Evolutionary conservation across 2,797 vertebrate genomes (phyloP), one percentile per base, ranked within the genome.

Genomic region (Lophotriccus pileatus): DNA sequence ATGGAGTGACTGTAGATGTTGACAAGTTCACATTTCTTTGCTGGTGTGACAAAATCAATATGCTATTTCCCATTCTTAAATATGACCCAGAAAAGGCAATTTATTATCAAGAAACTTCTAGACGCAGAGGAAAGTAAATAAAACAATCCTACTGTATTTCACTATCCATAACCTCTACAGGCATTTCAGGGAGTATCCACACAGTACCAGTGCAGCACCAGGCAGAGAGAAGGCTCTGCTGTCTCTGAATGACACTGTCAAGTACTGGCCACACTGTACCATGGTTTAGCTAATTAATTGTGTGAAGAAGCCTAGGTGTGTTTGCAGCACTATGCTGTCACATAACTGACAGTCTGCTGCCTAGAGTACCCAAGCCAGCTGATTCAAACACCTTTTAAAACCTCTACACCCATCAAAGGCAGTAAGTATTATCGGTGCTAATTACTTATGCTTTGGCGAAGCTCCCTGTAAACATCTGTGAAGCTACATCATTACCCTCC

Each of bases 31-130:
- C 86, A 92, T 93, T 95, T 95, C 92, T 96, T 93, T 58, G 30
- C 84, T 46, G 73, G 53, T 74, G 77, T 64, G 91, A 87, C 78
- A 94, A 95, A 97, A 96, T 97, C 96, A 95, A 96, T 97, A 97
- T 75, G 37, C 49, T 93, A 97, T 94, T 96, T 94, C 81, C 95
- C 50, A 53, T 93, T 93, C 81, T 94, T 96, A 94, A 97, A 96
- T 96, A 95, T 91, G 79, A 92, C 76, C 27, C 56, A 90, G 94
- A 89, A 89, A 96, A 82, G 60, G 84, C 83, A 93, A 91, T 94
- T 63, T 30, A 89, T 93, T 94, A 94, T 81, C 70, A 92, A 92
- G 91, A 95, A 97, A 63, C 67, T 96, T 95, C 80, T 64, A 88
- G 92, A 91, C 83, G 50, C 47, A 87, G 73, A 55, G 14, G 21